Conservation (phyloP, 2,797 vertebrate species). For the Denticeps clupeoides region DNA sequence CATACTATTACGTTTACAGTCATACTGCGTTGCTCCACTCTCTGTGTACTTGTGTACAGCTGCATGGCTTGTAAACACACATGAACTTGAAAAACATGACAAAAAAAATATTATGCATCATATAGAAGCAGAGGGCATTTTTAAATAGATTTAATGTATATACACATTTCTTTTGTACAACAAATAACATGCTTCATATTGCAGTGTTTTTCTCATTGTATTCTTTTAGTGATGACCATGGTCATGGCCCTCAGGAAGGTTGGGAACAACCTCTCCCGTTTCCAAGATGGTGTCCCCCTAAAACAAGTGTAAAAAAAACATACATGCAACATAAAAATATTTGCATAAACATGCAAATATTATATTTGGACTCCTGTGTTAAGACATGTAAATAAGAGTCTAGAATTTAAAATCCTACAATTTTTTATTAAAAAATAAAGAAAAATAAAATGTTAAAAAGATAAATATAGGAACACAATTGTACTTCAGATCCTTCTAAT, state of each 20-base stretch:
- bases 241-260: constrained; percentile 52
- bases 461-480: too few species aligned
- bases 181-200: constrained; percentile 26
- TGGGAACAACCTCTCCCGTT: constrained; percentile 73
- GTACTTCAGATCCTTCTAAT: too few species aligned
- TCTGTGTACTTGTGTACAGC: too few species aligned
- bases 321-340: background rate
- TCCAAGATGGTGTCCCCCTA: constrained; percentile 80
- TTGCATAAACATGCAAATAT: background rate
- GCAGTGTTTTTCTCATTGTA: constrained; percentile 34
- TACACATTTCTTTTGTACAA: constrained; percentile 45
- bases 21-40: too few species aligned
- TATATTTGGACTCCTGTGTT: too few species aligned
- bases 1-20: too few species aligned
- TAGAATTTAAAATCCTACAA: too few species aligned
- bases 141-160: constrained; percentile 53
- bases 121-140: background rate
- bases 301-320: constrained; percentile 15
- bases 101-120: background rate
- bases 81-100: too few species aligned
- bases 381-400: background rate
- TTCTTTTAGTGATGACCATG: constrained; percentile 68
- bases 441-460: too few species aligned
- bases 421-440: too few species aligned
- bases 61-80: too few species aligned